Evolutionary conservation across 2,113 vertebrate genomes (phyloP).

Genomic region (Corythornis cristatus): DNA sequence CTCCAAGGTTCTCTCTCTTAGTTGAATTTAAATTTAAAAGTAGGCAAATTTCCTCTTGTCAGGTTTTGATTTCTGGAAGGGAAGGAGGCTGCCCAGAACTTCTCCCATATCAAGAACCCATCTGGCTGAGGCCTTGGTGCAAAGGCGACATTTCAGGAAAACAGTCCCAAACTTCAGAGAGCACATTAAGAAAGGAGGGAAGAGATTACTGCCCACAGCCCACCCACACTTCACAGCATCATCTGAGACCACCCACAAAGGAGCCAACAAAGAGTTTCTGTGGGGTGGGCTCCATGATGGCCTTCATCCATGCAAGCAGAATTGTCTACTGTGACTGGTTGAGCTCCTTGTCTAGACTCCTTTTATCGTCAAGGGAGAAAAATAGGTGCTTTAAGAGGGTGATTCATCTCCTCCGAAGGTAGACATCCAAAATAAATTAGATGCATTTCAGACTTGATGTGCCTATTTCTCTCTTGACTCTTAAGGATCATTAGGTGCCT

Average conservation of each 20-base stretch:
- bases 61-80: not conserved
- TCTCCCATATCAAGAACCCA: not conserved
- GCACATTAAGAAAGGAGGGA: not conserved
- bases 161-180: not conserved
- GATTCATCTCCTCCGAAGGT: constrained; percentile 63
- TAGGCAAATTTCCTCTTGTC: not conserved
- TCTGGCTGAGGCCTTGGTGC: not conserved
- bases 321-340: constrained; percentile 2
- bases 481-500: constrained; percentile 60
- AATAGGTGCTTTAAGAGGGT: constrained; percentile 56
- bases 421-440: constrained; percentile 66
- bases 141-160: not conserved
- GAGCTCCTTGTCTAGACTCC: constrained; percentile 50
- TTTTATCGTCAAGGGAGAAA: constrained; percentile 43
- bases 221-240: constrained; percentile 13
- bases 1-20: not conserved
- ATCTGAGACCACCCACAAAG: constrained; percentile 19
- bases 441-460: constrained; percentile 60
- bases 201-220: constrained; percentile 36
- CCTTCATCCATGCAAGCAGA: constrained; percentile 23
- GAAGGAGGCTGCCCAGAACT: not conserved
- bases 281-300: constrained; percentile 14
- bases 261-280: constrained; percentile 22
- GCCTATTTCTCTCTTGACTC: constrained; percentile 53
- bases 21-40: not conserved